phyloP scores from a whole-genome alignment of 2,888 invertebrate genomes.

The Acronicta alni region DNA sequence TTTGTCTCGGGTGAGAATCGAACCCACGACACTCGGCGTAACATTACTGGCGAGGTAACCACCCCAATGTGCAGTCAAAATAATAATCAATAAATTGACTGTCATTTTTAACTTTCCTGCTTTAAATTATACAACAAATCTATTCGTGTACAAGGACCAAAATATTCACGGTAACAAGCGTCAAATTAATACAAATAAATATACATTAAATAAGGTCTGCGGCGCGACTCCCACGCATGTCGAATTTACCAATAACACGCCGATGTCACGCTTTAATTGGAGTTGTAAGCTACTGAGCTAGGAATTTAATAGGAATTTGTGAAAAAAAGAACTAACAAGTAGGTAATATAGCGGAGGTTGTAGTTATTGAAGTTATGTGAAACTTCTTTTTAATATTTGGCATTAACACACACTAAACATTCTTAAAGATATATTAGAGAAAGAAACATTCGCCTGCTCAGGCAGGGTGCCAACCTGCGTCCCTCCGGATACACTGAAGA shows the following conservation, averaged over 20 bases:
- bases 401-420: too few species aligned
- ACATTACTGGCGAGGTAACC: too few species aligned
- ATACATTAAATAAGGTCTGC: conserved; percentile 26
- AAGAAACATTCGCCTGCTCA: too few species aligned
- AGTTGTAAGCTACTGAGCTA: conserved; percentile 17
- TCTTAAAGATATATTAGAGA: too few species aligned
- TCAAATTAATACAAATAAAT: conserved; percentile 32
- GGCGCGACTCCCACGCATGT: conserved; percentile 66
- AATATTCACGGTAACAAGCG: conserved; percentile 28
- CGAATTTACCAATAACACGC: conserved; percentile 68
- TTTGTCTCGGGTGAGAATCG: too few species aligned
- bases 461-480: too few species aligned
- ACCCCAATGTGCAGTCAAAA: too few species aligned
- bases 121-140: background rate
- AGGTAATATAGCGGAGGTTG: background rate
- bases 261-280: conserved; percentile 59
- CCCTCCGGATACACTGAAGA: too few species aligned
- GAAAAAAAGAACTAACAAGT: background rate
- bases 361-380: too few species aligned
- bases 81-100: background rate
- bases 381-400: too few species aligned
- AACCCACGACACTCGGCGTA: too few species aligned
- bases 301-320: conserved; percentile 12
- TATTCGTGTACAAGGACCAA: background rate
- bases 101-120: too few species aligned